phyloP scores from a whole-genome alignment of 2,888 invertebrate genomes.

The Metallyticus violacea region DNA sequence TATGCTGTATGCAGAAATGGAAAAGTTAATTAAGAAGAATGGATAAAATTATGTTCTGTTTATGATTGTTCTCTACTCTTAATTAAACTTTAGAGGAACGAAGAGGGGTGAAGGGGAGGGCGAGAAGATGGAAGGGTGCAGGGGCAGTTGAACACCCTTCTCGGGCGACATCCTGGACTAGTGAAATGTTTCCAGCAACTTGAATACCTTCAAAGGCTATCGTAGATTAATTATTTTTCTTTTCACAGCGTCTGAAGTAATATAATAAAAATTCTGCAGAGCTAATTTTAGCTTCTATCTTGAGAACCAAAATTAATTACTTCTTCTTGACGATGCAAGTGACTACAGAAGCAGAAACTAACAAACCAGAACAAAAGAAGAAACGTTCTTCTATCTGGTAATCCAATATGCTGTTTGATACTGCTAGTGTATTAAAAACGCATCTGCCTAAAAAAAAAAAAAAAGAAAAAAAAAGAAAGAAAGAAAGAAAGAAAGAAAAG shows the following conservation, averaged over 20 bases:
- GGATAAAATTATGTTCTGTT: neutral
- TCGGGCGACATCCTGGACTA: too few relatives aligned
- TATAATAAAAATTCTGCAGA: neutral
- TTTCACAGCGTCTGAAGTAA: neutral
- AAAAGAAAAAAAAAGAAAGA: too few relatives aligned
- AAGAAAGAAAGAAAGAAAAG: too few relatives aligned
- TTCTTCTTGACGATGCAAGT: too few relatives aligned
- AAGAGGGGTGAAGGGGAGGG: neutral
- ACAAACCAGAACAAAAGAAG: too few relatives aligned
- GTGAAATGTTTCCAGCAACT: neutral
- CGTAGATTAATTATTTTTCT: neutral
- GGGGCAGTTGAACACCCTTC: neutral
- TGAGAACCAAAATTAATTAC: too few relatives aligned
- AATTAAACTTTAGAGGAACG: neutral
- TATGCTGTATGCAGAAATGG: neutral
- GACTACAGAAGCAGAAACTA: too few relatives aligned
- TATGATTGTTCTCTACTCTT: neutral
- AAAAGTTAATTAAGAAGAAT: neutral
- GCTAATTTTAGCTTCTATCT: neutral
- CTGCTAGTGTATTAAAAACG: too few relatives aligned
- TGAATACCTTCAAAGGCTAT: neutral
- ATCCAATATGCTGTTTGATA: too few relatives aligned
- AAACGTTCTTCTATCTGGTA: too few relatives aligned
- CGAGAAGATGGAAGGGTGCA: neutral
- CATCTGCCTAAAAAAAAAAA: too few relatives aligned